phyloP scores from a whole-genome alignment of 2,797 vertebrate species.

The Taenioides sp. region DNA sequence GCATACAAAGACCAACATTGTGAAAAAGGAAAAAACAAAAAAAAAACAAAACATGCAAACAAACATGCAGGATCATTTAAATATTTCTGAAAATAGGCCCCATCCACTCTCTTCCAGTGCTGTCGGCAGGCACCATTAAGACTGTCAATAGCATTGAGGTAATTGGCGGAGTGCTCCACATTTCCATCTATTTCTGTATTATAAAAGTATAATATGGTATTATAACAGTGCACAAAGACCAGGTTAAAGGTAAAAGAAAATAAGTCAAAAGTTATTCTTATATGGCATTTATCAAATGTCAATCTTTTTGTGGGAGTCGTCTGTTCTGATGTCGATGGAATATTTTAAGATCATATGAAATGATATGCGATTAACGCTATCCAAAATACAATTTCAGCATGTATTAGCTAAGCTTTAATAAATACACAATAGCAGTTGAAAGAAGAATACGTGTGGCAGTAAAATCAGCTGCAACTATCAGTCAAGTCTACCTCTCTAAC shows the following conservation, averaged over 20 bases:
- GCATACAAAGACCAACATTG: neutral
- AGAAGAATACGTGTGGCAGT: slow-evolving; percentile 14
- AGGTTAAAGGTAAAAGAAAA: neutral
- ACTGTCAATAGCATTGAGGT: slow-evolving; percentile 31
- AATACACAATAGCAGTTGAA: neutral
- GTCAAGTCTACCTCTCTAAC: slow-evolving; percentile 7
- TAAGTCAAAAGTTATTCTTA: neutral
- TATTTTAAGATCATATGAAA: neutral
- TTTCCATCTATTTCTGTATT: slow-evolving; percentile 32
- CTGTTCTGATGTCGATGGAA: neutral
- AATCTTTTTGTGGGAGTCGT: neutral
- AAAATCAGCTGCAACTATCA: slow-evolving; percentile 20
- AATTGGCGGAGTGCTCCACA: slow-evolving; percentile 10
- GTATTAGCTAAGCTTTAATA: neutral
- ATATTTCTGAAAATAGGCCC: neutral
- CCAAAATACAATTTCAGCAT: neutral
- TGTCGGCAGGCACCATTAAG: slow-evolving; percentile 26
- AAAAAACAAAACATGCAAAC: neutral
- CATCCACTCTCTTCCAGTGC: neutral
- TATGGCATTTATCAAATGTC: neutral
- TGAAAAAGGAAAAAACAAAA: neutral
- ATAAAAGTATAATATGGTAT: slow-evolving; percentile 8
- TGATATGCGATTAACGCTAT: neutral
- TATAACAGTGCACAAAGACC: slow-evolving; percentile 5
- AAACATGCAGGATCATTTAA: slow-evolving; percentile 16